Percentiles rank a stretch among this genome's conserved stretches.
phyloP scores from a whole-genome alignment of 2,113 vertebrate genomes.

The Chloebia gouldiae region DNA sequence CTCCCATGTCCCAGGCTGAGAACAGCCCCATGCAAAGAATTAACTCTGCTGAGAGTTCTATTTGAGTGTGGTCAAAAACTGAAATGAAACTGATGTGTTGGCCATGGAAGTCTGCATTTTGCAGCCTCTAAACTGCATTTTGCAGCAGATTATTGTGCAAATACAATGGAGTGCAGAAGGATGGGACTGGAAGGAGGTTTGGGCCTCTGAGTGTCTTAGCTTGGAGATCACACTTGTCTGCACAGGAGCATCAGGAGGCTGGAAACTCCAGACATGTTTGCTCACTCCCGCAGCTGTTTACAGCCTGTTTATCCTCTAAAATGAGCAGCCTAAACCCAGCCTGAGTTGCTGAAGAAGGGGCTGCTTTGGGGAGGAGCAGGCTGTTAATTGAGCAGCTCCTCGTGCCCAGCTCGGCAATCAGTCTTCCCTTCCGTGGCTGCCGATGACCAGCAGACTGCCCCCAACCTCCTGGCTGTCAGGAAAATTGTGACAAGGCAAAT shows the following conservation, averaged over 20 bases:
- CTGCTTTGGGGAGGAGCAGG: not conserved
- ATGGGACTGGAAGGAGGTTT: not conserved
- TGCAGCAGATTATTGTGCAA: not conserved
- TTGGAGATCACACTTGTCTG: not conserved
- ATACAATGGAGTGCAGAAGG: not conserved
- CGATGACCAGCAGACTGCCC: slow-evolving; percentile 24
- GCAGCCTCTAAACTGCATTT: not conserved
- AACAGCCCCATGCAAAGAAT: not conserved
- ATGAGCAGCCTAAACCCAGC: not conserved
- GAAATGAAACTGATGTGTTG: not conserved
- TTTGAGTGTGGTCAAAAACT: not conserved
- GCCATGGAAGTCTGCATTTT: not conserved
- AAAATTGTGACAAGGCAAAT: slow-evolving; percentile 54
- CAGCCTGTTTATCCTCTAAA: not conserved
- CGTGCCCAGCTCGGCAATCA: not conserved
- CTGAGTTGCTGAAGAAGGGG: not conserved
- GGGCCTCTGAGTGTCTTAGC: fast-evolving
- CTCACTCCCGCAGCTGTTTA: not conserved
- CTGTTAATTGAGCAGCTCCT: not conserved
- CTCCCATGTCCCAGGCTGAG: not conserved
- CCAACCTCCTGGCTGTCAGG: slow-evolving; percentile 51
- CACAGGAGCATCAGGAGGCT: not conserved
- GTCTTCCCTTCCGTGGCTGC: not conserved
- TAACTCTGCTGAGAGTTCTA: fast-evolving
- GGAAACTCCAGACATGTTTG: not conserved